A percentile compares a stretch with the other conserved stretches of the same genome.
phyloP scores from a whole-genome alignment of 2,888 invertebrate species.

The Phalera bucephala region DNA sequence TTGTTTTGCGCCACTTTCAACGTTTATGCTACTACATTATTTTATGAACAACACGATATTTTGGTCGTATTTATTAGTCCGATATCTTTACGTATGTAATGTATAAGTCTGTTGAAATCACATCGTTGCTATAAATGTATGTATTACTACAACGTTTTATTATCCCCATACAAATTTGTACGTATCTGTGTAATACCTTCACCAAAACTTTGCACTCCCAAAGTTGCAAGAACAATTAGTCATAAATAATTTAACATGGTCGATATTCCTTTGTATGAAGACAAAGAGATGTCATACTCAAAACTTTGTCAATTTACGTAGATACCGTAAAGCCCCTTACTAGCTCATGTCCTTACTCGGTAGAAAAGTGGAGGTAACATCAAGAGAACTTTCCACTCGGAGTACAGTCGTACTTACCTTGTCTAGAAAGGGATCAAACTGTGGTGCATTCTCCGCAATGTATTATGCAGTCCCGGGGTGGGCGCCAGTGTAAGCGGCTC shows the following conservation, averaged over 20 bases:
- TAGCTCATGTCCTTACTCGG: slow-evolving; percentile 66
- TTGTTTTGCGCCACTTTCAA: slow-evolving; percentile 19
- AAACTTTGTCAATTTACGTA: slow-evolving; percentile 77
- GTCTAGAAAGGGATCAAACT: slow-evolving; percentile 81
- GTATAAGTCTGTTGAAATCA: not conserved
- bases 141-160: slow-evolving; percentile 20
- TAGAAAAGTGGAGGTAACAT: slow-evolving; percentile 72
- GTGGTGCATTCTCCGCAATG: slow-evolving; percentile 79
- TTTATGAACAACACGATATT: slow-evolving; percentile 7
- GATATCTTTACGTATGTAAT: not conserved
- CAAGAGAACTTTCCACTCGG: slow-evolving; percentile 69
- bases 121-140: slow-evolving; percentile 7
- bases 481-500: slow-evolving; percentile 72
- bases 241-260: slow-evolving; percentile 72
- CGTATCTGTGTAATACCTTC: slow-evolving; percentile 39
- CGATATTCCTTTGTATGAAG: slow-evolving; percentile 68
- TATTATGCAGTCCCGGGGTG: slow-evolving; percentile 76
- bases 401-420: slow-evolving; percentile 75
- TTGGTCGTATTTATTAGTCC: slow-evolving; percentile 2
- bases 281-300: slow-evolving; percentile 72
- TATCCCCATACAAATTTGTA: slow-evolving; percentile 37
- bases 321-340: slow-evolving; percentile 70
- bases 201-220: slow-evolving; percentile 47
- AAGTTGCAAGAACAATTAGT: slow-evolving; percentile 65
- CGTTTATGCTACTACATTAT: slow-evolving; percentile 8